These are phyloP conservation scores for Saccostrea echinata DNA, from an alignment of 1,140 invertebrate genomes.

Conservation along the genomic window DNA sequence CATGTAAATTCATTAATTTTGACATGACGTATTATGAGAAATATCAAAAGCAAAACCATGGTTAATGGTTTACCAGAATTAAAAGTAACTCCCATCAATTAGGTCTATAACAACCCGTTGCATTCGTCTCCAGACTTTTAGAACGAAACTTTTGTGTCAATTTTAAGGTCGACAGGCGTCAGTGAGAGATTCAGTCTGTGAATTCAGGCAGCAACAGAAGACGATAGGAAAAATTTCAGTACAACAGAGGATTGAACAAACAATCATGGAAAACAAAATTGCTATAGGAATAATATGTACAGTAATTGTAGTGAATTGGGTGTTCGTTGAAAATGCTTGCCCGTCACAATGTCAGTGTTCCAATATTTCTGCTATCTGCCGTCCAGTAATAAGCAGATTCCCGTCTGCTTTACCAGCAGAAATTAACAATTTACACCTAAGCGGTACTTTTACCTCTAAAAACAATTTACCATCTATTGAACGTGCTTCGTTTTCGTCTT, in stretches of 20 bases:
- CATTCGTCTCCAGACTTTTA: background rate
- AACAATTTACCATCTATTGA: background rate
- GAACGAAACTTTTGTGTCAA: background rate
- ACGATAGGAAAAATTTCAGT: background rate
- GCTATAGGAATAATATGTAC: background rate
- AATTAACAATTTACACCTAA: background rate
- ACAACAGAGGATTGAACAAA: constrained; percentile 10
- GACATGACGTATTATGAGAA: constrained; percentile 35
- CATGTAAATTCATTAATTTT: constrained; percentile 35
- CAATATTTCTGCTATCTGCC: background rate
- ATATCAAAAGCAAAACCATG: constrained; percentile 29
- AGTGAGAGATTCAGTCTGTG: background rate
- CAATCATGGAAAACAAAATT: background rate
- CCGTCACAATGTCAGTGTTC: constrained; percentile 6
- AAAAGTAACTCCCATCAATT: background rate
- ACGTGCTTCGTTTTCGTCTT: background rate
- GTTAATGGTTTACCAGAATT: constrained; percentile 4
- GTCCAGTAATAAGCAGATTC: background rate
- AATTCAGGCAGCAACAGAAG: background rate
- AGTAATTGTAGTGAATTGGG: background rate
- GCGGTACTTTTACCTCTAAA: background rate
- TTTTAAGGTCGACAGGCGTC: background rate
- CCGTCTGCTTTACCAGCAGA: background rate
- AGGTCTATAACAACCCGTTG: background rate
- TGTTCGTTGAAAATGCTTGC: background rate